Conservation (phyloP, 2,888 invertebrate species). For the Argyra leucocephala region DNA sequence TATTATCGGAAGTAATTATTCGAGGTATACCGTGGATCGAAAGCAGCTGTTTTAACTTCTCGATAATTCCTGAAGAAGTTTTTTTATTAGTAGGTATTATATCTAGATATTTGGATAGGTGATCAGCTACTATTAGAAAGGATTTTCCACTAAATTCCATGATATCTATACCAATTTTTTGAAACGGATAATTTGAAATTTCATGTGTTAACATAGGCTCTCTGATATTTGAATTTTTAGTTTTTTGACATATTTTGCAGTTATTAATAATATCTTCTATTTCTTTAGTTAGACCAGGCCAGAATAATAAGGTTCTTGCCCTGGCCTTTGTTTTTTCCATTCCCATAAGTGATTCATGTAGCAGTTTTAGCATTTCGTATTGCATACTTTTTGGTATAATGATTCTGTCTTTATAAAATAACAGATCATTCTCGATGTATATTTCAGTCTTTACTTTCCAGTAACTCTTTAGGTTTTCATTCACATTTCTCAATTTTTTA, state of each 20-base stretch:
- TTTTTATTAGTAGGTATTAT: conserved; percentile 10
- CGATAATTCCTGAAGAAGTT: conserved; percentile 14
- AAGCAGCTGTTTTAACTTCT: conserved; percentile 20
- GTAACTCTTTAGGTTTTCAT: conserved; percentile 8
- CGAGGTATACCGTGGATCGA: conserved; percentile 15
- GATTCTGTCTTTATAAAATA: conserved; percentile 14
- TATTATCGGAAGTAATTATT: conserved; percentile 12
- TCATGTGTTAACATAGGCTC: conserved; percentile 17
- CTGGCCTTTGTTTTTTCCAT: conserved; percentile 19
- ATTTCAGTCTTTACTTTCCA: conserved; percentile 14
- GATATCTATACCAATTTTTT: conserved; percentile 18
- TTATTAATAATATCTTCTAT: conserved; percentile 9
- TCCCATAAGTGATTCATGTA: conserved; percentile 13
- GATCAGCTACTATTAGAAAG: conserved; percentile 21
- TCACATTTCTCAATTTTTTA: conserved; percentile 1
- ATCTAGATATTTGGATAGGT: conserved; percentile 21
- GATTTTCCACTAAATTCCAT: conserved; percentile 16
- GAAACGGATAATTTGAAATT: conserved; percentile 14
- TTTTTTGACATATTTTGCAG: conserved; percentile 12
- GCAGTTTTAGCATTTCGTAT: neutral
- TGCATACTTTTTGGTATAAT: conserved; percentile 3
- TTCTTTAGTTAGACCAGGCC: conserved; percentile 7
- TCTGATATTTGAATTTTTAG: neutral
- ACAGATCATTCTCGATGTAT: neutral
- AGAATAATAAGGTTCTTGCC: conserved; percentile 2